Evolutionary conservation across 2,888 invertebrate species (phyloP).

Genomic region (Drosophila borborema): DNA sequence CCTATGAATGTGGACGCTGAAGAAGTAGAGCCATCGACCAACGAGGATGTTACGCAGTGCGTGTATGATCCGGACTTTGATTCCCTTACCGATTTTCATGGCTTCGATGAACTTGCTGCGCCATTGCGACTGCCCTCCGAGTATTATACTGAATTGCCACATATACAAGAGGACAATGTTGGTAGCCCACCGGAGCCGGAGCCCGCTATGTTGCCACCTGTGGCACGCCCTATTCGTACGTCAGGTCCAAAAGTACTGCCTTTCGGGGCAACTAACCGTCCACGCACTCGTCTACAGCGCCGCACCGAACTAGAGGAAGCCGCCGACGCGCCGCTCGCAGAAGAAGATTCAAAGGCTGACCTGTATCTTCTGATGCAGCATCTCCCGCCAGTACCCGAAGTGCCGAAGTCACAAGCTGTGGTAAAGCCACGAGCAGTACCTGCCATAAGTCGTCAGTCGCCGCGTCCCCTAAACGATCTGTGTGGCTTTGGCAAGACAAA

Average conservation of each 20-base stretch:
- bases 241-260: not conserved
- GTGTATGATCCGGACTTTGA: conserved; percentile 44
- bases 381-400: conserved; percentile 37
- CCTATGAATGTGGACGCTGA: too few relatives aligned
- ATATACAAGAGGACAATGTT: not conserved
- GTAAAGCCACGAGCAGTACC: not conserved
- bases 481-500: conserved; percentile 51
- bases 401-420: not conserved
- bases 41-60: conserved; percentile 19
- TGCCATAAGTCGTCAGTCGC: not conserved
- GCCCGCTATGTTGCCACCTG: conserved; percentile 17
- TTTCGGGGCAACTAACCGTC: conserved; percentile 15
- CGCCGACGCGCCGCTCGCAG: not conserved
- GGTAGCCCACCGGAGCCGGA: not conserved
- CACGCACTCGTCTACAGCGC: conserved; percentile 51
- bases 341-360: conserved; percentile 49
- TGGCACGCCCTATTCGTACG: not conserved
- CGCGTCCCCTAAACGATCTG: conserved; percentile 33
- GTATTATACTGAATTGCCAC: conserved; percentile 41
- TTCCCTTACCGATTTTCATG: conserved; percentile 47
- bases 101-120: conserved; percentile 53
- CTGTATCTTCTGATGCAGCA: conserved; percentile 50
- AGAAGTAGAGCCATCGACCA: not conserved
- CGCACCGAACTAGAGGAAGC: conserved; percentile 20
- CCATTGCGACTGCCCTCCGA: conserved; percentile 39